Conservation (phyloP, 1,140 invertebrate species). For the Diuraphis noxia region DNA sequence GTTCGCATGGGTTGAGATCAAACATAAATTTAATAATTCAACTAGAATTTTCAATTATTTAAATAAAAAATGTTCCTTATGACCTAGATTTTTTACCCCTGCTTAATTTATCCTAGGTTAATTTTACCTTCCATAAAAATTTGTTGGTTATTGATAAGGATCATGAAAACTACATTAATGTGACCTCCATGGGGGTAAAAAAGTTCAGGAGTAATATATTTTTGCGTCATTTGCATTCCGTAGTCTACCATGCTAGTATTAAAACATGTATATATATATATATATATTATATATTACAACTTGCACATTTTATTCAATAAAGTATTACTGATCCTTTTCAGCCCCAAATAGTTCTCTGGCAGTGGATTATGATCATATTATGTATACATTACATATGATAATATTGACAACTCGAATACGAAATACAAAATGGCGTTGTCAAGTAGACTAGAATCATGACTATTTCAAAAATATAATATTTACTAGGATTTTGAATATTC, state of each 20-base stretch:
- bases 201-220: neutral
- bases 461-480: neutral
- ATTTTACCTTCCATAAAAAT: neutral
- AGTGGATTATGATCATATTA: neutral
- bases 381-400: neutral
- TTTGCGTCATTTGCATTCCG: neutral
- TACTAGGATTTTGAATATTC: neutral
- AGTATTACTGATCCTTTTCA: neutral
- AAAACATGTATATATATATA: no score
- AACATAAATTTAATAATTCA: neutral
- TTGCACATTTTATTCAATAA: neutral
- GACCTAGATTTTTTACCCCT: neutral
- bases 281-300: neutral
- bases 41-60: neutral
- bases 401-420: neutral
- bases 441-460: neutral
- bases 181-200: neutral
- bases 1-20: neutral
- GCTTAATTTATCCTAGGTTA: neutral
- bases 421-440: neutral
- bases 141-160: neutral
- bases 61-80: neutral
- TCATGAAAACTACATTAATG: neutral
- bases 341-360: neutral
- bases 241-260: neutral